Evolutionary conservation across 2,888 invertebrate species (phyloP).

Genomic region (Phyllotreta striolata): DNA sequence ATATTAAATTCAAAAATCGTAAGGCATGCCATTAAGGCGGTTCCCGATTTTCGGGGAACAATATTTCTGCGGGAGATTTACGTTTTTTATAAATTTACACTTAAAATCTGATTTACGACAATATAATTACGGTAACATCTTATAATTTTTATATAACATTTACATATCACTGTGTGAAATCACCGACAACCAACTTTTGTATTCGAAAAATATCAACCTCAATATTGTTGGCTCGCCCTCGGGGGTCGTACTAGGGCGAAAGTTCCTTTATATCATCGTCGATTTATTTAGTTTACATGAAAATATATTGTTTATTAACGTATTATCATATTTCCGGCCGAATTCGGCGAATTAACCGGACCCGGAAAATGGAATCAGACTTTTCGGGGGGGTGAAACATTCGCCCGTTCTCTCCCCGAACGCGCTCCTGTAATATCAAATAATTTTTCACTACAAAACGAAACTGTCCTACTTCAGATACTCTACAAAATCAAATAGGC

Average conservation of each 20-base stretch:
- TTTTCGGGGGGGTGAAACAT: slow-evolving; percentile 1
- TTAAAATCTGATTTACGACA: slow-evolving; percentile 41
- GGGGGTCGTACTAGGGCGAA: not conserved
- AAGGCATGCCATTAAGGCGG: slow-evolving; percentile 59
- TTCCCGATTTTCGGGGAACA: slow-evolving; percentile 48
- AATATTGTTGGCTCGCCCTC: slow-evolving; percentile 30
- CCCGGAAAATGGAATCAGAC: slow-evolving; percentile 13
- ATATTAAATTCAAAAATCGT: slow-evolving; percentile 54
- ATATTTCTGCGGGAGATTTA: slow-evolving; percentile 48
- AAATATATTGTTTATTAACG: slow-evolving; percentile 15
- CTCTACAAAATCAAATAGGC: slow-evolving; percentile 26
- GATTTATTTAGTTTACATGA: slow-evolving; percentile 3
- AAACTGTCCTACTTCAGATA: slow-evolving; percentile 9
- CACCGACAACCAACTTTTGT: slow-evolving; percentile 40
- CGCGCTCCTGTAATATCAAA: slow-evolving; percentile 9
- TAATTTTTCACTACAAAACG: slow-evolving; percentile 21
- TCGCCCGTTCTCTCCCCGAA: slow-evolving; percentile 2
- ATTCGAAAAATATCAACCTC: slow-evolving; percentile 42
- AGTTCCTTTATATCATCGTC: slow-evolving; percentile 9
- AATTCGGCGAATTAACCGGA: not conserved
- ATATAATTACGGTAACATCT: slow-evolving; percentile 47
- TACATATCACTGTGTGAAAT: slow-evolving; percentile 45
- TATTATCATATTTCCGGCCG: not conserved
- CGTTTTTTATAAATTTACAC: slow-evolving; percentile 21
- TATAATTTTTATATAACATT: slow-evolving; percentile 43